Evolutionary conservation across 2,888 invertebrate species (phyloP).

Genomic region (Congeria kusceri): DNA sequence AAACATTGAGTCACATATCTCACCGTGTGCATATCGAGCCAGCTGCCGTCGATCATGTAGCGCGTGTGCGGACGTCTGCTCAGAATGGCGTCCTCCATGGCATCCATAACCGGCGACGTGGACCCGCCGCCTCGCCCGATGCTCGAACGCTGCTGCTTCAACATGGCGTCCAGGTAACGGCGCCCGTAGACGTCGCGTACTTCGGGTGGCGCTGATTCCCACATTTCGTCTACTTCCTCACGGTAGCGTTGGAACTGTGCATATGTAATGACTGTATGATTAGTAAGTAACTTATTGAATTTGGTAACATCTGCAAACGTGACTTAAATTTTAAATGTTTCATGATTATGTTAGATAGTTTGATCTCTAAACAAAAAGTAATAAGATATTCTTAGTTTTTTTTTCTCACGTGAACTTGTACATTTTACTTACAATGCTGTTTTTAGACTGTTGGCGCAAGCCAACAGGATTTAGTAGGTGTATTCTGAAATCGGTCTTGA

Average conservation of each 20-base stretch:
- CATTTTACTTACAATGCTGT: too few species aligned
- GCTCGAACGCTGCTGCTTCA: slow-evolving; percentile 24
- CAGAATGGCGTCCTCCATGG: slow-evolving; percentile 62
- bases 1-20: background rate
- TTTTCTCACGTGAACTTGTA: too few species aligned
- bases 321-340: too few species aligned
- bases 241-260: slow-evolving; percentile 51
- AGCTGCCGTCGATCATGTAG: slow-evolving; percentile 58
- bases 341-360: too few species aligned
- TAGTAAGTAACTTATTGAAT: background rate
- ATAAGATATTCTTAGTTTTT: too few species aligned
- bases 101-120: slow-evolving; percentile 65
- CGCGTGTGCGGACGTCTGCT: slow-evolving; percentile 59
- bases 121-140: slow-evolving; percentile 31
- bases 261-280: background rate
- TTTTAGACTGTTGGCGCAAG: too few species aligned
- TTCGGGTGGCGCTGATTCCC: slow-evolving; percentile 58
- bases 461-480: too few species aligned
- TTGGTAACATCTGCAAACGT: background rate
- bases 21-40: slow-evolving; percentile 33
- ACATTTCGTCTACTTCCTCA: slow-evolving; percentile 61
- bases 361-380: too few species aligned
- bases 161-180: slow-evolving; percentile 48
- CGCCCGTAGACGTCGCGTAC: slow-evolving; percentile 56
- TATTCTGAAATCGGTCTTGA: too few species aligned